These are phyloP conservation scores for Gnatocerus cornutus DNA, from an alignment of 2,888 invertebrate genomes.

Conservation along the genomic window DNA sequence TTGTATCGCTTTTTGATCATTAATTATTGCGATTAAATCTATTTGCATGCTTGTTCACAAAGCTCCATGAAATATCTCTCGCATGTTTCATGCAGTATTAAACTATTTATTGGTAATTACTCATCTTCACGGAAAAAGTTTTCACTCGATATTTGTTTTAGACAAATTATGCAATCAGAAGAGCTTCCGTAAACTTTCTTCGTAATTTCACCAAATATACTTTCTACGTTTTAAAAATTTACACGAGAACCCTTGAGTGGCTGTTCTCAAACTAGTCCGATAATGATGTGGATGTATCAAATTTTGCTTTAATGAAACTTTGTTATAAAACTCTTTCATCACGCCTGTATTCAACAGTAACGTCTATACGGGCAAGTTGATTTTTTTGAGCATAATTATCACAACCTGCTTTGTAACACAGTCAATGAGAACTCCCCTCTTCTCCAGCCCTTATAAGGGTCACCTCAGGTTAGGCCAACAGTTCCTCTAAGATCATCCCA, in stretches of 20 bases:
- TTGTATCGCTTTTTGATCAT: slow-evolving; percentile 57
- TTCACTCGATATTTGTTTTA: background rate
- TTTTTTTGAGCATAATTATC: slow-evolving; percentile 37
- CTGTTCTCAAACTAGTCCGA: background rate
- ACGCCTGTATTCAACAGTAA: slow-evolving; percentile 35
- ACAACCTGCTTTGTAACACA: slow-evolving; percentile 37
- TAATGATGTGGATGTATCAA: slow-evolving; percentile 25
- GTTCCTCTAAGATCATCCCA: slow-evolving; percentile 43
- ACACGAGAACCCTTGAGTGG: background rate
- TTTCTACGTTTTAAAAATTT: background rate
- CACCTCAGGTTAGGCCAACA: slow-evolving; percentile 39
- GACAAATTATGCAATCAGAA: background rate
- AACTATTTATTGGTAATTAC: slow-evolving; percentile 41
- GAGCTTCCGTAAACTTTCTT: background rate
- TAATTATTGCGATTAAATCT: slow-evolving; percentile 56
- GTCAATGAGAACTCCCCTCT: slow-evolving; percentile 39
- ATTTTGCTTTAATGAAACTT: slow-evolving; percentile 29
- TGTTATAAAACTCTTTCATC: slow-evolving; percentile 31
- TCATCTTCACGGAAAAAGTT: slow-evolving; percentile 11
- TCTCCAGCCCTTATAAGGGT: slow-evolving; percentile 42
- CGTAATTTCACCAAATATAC: background rate
- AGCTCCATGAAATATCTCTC: slow-evolving; percentile 51
- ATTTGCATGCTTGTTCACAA: slow-evolving; percentile 49
- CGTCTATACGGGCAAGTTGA: slow-evolving; percentile 33
- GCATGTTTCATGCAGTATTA: slow-evolving; percentile 30